phyloP scores from a whole-genome alignment of 2,113 vertebrate species.

The Clarias magur region DNA sequence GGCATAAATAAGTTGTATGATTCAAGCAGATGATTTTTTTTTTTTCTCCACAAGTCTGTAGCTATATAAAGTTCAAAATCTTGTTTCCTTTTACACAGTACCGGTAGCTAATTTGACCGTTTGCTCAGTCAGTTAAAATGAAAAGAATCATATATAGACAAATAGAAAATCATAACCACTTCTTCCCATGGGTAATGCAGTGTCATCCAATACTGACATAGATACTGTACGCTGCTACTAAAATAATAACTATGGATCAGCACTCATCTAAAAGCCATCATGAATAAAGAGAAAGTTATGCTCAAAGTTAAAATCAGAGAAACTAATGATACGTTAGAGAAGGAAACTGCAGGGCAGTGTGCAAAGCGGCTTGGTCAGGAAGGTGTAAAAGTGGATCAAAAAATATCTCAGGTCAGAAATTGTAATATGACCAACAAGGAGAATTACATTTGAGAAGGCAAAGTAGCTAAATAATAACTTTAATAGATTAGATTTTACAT shows the following conservation, averaged over 20 bases:
- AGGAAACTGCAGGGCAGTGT: background rate
- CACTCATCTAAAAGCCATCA: background rate
- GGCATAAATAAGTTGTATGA: background rate
- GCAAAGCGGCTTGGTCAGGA: background rate
- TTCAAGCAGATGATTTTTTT: background rate
- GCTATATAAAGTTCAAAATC: background rate
- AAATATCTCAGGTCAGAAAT: background rate
- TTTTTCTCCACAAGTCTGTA: background rate
- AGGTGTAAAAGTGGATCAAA: background rate
- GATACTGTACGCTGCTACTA: background rate
- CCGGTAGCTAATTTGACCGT: too few relatives aligned
- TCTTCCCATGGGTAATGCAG: background rate
- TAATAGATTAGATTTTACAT: background rate
- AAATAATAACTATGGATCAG: background rate
- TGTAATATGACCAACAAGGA: background rate
- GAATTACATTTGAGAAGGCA: background rate
- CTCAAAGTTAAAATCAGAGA: background rate
- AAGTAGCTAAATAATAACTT: background rate
- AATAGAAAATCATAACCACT: background rate
- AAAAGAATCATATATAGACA: background rate
- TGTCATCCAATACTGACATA: background rate
- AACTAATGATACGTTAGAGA: background rate
- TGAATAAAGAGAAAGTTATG: background rate
- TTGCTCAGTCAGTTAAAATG: background rate
- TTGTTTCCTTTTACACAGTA: background rate